Conservation (phyloP, 2,888 invertebrate genomes). For the Dryocosmus kuriphilus region DNA sequence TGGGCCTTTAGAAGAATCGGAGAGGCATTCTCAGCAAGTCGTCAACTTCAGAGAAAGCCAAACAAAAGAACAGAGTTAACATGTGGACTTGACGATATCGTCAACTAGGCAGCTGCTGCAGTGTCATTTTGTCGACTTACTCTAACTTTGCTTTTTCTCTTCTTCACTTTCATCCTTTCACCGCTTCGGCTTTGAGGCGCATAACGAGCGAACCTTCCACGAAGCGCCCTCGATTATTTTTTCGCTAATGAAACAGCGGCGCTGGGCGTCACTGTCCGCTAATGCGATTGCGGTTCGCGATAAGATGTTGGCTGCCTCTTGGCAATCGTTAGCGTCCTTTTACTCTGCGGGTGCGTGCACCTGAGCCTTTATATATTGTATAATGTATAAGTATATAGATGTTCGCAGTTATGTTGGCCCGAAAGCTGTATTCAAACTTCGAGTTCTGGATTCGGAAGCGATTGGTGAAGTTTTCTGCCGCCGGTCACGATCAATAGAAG, state of each 20-base stretch:
- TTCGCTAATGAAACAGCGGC: slow-evolving; percentile 73
- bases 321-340: slow-evolving; percentile 73
- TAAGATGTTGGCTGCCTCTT: slow-evolving; percentile 68
- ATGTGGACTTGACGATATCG: slow-evolving; percentile 2
- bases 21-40: neutral
- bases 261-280: slow-evolving; percentile 73
- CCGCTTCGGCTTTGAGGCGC: slow-evolving; percentile 42
- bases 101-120: slow-evolving; percentile 21
- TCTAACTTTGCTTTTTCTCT: slow-evolving; percentile 29
- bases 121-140: slow-evolving; percentile 30
- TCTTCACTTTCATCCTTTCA: slow-evolving; percentile 31
- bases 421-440: slow-evolving; percentile 52
- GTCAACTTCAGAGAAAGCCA: slow-evolving; percentile 2
- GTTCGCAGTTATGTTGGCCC: slow-evolving; percentile 37
- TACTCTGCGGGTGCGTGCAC: slow-evolving; percentile 53
- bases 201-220: slow-evolving; percentile 51
- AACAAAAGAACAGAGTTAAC: slow-evolving; percentile 10
- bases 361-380: slow-evolving; percentile 22
- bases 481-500: slow-evolving; percentile 7
- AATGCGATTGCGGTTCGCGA: slow-evolving; percentile 74
- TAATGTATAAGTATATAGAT: slow-evolving; percentile 26
- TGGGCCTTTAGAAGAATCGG: neutral
- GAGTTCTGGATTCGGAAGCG: neutral
- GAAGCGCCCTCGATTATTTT: slow-evolving; percentile 50
- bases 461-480: neutral